Base-by-base conservation (phyloP, 2,797 vertebrate species). In the Danio albolineatus region DNA sequence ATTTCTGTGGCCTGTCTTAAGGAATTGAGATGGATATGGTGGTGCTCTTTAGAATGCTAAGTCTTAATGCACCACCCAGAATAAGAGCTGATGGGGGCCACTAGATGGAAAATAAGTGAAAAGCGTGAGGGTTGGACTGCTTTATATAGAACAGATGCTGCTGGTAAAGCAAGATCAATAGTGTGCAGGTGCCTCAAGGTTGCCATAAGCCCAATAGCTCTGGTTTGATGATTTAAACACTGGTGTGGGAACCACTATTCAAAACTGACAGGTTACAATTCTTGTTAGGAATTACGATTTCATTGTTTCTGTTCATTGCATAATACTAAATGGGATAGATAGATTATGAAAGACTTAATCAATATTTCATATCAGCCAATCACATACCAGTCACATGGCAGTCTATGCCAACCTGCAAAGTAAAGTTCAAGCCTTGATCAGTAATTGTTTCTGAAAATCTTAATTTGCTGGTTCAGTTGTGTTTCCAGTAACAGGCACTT, bases 1-100 rank as follows among this genome's bases (percentile, higher is more conserved):
- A 89, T 89, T 89, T 89, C 90, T 92, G 91, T 93, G 92, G 91
- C 91, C 92, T 91, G 92, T 91, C 91, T 91, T 49, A 51, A 62
- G 28, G 44, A 75, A 75, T 12, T 61, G 59, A 39, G 46, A 66
- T 72, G 16, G 14, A 79, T 41, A 79, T 62, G 59, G 19, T 36
- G 36, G 38, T 62, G 57, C 48, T 51, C 67, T 53, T 79, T 91
- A 89, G 19, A 79, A 79, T 71, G 28, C 6, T 14, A 74, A 67
- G 51, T 49, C 53, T 49, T 74, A 66, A 80, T 61, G 67, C 67
- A 72, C 39, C 21, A 21, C 38, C 48, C 77, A 79, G 67, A 79
- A 69, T 39, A 71, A 4, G 7, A 41, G 38, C 44, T 38, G 21
- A 79, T 75, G 17, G 19, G 65, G 57, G 56, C 28, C 21, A 10